Evolutionary conservation across 2,888 invertebrate species (phyloP).

Genomic region (Pristionchus fissidentatus): DNA sequence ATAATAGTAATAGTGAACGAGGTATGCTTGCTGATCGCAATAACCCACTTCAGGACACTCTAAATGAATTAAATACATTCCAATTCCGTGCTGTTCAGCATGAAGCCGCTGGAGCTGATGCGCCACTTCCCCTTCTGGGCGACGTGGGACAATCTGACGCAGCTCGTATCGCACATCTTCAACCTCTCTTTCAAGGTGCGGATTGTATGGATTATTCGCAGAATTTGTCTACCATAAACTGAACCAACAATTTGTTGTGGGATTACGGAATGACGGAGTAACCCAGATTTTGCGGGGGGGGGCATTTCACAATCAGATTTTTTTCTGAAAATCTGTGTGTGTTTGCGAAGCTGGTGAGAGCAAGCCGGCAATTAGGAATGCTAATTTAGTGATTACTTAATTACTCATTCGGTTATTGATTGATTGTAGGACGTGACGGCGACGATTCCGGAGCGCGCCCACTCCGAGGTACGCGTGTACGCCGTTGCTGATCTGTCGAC

Average conservation of each 20-base stretch:
- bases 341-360: too few species aligned
- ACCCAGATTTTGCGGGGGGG: not conserved
- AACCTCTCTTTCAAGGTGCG: slow-evolving; percentile 67
- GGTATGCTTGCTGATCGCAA: not conserved
- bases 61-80: not conserved
- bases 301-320: too few species aligned
- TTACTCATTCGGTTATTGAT: not conserved
- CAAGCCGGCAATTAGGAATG: too few species aligned
- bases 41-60: not conserved
- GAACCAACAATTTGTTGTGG: not conserved
- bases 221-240: too few species aligned
- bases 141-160: slow-evolving; percentile 70
- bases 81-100: slow-evolving; percentile 54
- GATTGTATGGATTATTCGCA: not conserved
- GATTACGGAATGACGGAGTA: not conserved
- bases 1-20: not conserved
- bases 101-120: slow-evolving; percentile 71
- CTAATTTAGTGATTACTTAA: not conserved
- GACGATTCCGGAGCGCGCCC: slow-evolving; percentile 65
- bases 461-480: slow-evolving; percentile 70
- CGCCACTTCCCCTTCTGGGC: slow-evolving; percentile 75
- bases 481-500: slow-evolving; percentile 66
- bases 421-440: slow-evolving; percentile 65
- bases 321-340: too few species aligned
- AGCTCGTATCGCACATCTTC: slow-evolving; percentile 66